Percentiles rank a stretch among this genome's conserved stretches.
phyloP scores from a whole-genome alignment of 64 coral and sea anemone genomes.

The Montipora sp. region DNA sequence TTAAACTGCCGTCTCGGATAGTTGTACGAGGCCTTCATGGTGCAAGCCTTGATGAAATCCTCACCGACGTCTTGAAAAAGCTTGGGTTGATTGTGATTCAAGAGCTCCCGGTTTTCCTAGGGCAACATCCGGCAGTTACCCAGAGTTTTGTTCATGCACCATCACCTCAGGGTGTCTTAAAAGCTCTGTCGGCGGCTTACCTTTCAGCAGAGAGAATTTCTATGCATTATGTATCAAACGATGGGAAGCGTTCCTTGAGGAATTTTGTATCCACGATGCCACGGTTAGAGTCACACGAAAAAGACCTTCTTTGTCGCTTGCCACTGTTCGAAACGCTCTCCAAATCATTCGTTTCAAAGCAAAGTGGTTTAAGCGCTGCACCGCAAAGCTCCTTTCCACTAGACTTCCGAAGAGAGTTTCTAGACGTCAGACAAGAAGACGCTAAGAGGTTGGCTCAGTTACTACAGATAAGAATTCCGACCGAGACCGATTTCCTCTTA shows the following conservation, averaged over 20 bases:
- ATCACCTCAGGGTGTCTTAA: slow-evolving; percentile 50
- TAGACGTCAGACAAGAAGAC: background rate
- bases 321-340: slow-evolving; percentile 61
- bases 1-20: slow-evolving; percentile 49
- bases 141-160: slow-evolving; percentile 51
- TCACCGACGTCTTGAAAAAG: slow-evolving; percentile 14
- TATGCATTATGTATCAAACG: background rate
- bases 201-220: background rate
- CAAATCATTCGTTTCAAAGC: slow-evolving; percentile 14
- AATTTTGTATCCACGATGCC: slow-evolving; percentile 39
- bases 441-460: background rate
- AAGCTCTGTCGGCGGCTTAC: background rate
- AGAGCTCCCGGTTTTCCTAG: slow-evolving; percentile 50
- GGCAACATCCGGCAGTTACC: slow-evolving; percentile 33
- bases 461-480: background rate
- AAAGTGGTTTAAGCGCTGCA: background rate
- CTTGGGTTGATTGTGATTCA: slow-evolving; percentile 57
- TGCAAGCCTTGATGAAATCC: slow-evolving; percentile 20
- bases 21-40: slow-evolving; percentile 42
- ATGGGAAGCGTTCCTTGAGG: slow-evolving; percentile 65
- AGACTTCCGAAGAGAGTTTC: background rate
- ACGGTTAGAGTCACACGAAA: background rate
- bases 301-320: slow-evolving; percentile 14
- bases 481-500: background rate
- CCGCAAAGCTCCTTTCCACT: slow-evolving; percentile 2